These are phyloP conservation scores for Brotula barbata DNA, from an alignment of 2,797 vertebrate genomes.

Conservation along the genomic window DNA sequence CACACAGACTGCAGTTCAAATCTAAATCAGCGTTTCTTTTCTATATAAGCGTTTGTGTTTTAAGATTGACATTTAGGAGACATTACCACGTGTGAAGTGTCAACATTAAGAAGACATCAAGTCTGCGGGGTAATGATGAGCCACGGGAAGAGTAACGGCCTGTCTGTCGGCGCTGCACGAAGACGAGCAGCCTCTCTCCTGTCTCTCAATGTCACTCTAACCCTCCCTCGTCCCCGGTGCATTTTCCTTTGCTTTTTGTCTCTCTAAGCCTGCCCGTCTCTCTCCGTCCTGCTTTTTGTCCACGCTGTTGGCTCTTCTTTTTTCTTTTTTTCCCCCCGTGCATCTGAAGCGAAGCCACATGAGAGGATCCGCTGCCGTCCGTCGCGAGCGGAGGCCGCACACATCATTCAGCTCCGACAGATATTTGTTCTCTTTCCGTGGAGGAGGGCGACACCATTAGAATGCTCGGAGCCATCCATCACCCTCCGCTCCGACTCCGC, in stretches of 20 bases:
- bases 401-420: conserved; percentile 60
- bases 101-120: conserved; percentile 28
- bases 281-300: conserved; percentile 42
- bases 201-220: conserved; percentile 61
- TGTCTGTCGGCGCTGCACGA: conserved; percentile 31
- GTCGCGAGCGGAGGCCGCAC: conserved; percentile 39
- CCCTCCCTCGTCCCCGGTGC: conserved; percentile 40
- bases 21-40: too few relatives aligned
- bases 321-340: too few relatives aligned
- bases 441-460: conserved; percentile 58
- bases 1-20: too few relatives aligned
- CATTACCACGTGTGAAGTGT: conserved; percentile 23
- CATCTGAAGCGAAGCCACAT: conserved; percentile 35
- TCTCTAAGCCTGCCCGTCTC: conserved; percentile 37
- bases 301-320: conserved; percentile 22
- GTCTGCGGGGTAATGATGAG: conserved; percentile 56
- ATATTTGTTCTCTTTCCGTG: conserved; percentile 63
- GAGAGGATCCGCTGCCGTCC: conserved; percentile 38
- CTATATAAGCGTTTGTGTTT: too few relatives aligned
- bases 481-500: conserved; percentile 47
- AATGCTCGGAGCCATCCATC: conserved; percentile 62
- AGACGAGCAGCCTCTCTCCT: conserved; percentile 44
- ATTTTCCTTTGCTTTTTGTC: conserved; percentile 38
- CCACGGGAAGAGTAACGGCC: conserved; percentile 27
- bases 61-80: conserved; percentile 39